phyloP scores from a whole-genome alignment of 1,140 invertebrate genomes.

The Diachasmimorpha longicaudata region DNA sequence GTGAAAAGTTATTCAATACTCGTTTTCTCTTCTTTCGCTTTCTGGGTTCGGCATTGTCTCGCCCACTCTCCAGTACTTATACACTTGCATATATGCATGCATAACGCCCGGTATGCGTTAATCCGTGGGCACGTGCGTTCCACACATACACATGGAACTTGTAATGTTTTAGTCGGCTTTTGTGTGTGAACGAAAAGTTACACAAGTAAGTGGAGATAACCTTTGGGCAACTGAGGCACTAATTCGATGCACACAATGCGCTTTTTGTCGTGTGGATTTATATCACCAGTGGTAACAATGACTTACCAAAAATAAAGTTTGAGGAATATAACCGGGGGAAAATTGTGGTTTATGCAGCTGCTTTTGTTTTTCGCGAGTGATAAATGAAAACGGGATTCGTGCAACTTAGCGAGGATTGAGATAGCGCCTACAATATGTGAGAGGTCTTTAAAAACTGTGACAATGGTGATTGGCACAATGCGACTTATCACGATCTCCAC shows the following conservation, averaged over 20 bases:
- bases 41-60: slow-evolving; percentile 4
- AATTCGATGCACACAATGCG: slow-evolving; percentile 28
- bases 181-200: not conserved
- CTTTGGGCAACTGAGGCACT: slow-evolving; percentile 8
- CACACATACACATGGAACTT: slow-evolving; percentile 11
- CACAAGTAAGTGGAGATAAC: not conserved
- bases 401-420: not conserved
- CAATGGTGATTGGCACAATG: no score
- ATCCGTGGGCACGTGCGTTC: slow-evolving; percentile 29
- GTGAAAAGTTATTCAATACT: slow-evolving; percentile 7
- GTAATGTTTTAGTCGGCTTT: slow-evolving; percentile 4
- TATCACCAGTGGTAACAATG: slow-evolving; percentile 26
- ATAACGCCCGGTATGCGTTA: slow-evolving; percentile 25
- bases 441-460: not conserved
- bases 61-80: slow-evolving; percentile 4
- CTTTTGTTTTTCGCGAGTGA: not conserved
- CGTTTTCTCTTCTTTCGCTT: not conserved
- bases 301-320: slow-evolving; percentile 32
- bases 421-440: no score
- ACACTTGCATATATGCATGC: slow-evolving; percentile 7
- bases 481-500: no score
- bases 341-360: slow-evolving; percentile 2
- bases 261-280: slow-evolving; percentile 31
- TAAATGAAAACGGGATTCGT: not conserved
- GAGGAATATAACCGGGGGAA: not conserved